Base-by-base conservation (phyloP, 2,113 vertebrate species). In the Gopherus evgoodei region DNA sequence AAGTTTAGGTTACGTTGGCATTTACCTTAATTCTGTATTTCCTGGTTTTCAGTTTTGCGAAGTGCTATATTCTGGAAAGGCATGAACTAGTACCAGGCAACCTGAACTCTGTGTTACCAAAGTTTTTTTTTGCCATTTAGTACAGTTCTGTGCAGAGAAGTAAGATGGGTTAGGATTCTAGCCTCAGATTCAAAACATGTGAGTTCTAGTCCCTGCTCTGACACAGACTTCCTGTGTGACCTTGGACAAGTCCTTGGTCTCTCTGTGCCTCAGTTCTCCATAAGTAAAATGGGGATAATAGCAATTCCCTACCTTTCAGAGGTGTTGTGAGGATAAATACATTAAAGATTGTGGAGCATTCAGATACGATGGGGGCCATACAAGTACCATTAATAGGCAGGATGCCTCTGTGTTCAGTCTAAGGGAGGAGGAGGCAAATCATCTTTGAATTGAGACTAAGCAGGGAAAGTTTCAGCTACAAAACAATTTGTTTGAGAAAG, bases 401-500 rank as follows among this genome's bases (percentile, higher is more conserved):
- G 8, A 12, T 65, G 59, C 12, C 2, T 35, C 59, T 65, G 31
- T 0, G 0, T 29, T 83, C 65, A 53, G 24, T 47, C 65, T 65
- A n/a, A 84, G 35, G n/a, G 80, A 76, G 35, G 11, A 76, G 1
- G 5, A 24, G 12, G 91, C 13, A 91, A 94, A 78, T 3, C 0
- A 0, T 44, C 44, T 91, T 93, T 81, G 22, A 62, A 76, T 4
- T 24, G 53, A 35, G 38, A 90, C 17, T 38, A 83, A 89, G 78
- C 49, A 81, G 0, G 19, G 12, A 7, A 6, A 86, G 85, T 95
- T 92, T 91, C n/a, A 81, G 65, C 53, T 22, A 84, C 16, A 79
- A 87, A 84, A 1, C 59, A 86, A 84, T 35, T 13, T 81, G 49
- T 25, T 13, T 81, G 49, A 91, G 27, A n/a, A 93, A 92, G 72